Conservation (phyloP, 2,797 vertebrate genomes). For the Esox lucius region DNA sequence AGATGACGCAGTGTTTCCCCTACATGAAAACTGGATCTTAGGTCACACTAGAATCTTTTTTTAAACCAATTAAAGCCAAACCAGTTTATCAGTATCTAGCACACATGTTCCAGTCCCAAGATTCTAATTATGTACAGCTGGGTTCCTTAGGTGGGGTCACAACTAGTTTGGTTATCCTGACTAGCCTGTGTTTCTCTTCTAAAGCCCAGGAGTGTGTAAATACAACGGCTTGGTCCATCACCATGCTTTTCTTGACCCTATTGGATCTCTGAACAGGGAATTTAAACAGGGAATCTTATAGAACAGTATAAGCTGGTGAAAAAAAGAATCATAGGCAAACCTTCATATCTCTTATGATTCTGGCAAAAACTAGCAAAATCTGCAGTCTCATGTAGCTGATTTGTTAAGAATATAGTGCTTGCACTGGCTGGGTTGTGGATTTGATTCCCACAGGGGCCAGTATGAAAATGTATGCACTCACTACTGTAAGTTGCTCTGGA, state of each 20-base stretch:
- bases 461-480: no score
- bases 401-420: no score
- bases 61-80: neutral
- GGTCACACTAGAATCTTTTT: neutral
- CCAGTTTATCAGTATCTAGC: neutral
- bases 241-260: constrained; percentile 46
- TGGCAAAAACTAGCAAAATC: no score
- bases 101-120: neutral
- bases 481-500: no score
- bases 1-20: neutral
- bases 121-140: neutral
- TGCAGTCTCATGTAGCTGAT: no score
- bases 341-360: no score
- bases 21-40: neutral
- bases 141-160: neutral
- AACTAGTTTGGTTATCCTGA: neutral
- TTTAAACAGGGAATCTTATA: constrained; percentile 20
- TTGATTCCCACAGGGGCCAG: no score
- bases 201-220: constrained; percentile 37
- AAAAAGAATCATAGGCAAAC: neutral
- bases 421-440: no score
- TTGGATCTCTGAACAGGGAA: constrained; percentile 27
- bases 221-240: constrained; percentile 59
- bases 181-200: neutral
- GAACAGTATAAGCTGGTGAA: neutral